Evolutionary conservation across 2,113 vertebrate genomes (phyloP).

Genomic region (Lycaon pictus): DNA sequence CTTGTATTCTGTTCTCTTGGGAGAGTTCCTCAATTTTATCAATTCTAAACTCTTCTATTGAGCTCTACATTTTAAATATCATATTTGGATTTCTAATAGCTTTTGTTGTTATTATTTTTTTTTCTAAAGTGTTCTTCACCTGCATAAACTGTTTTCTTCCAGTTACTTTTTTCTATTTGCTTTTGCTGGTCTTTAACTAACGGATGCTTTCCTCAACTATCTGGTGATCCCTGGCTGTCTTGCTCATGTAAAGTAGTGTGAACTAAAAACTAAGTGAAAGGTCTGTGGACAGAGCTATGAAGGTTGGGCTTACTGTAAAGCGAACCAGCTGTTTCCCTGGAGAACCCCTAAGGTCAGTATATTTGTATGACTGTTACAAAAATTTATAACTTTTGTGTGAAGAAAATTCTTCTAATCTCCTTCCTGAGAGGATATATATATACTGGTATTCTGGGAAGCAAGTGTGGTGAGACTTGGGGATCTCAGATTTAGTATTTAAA

Average conservation of each 20-base stretch:
- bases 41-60: not conserved
- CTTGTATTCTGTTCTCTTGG: slow-evolving; percentile 8
- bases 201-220: not conserved
- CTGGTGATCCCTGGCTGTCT: not conserved
- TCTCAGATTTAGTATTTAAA: not conserved
- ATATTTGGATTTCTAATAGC: not conserved
- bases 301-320: not conserved
- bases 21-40: not conserved
- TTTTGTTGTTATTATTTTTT: not conserved
- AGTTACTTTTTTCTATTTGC: not conserved
- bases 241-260: not conserved
- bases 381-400: not conserved
- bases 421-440: not conserved
- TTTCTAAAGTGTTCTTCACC: not conserved
- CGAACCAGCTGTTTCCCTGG: not conserved
- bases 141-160: not conserved
- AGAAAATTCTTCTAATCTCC: not conserved
- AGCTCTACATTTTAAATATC: not conserved
- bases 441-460: not conserved
- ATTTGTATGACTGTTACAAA: not conserved
- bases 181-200: not conserved
- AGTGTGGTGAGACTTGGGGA: not conserved
- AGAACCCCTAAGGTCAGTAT: not conserved
- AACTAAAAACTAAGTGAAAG: not conserved
- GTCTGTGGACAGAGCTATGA: not conserved